These are phyloP conservation scores for Pachypeltis micranthus DNA, from an alignment of 1,140 invertebrate species.

Conservation along the genomic window DNA sequence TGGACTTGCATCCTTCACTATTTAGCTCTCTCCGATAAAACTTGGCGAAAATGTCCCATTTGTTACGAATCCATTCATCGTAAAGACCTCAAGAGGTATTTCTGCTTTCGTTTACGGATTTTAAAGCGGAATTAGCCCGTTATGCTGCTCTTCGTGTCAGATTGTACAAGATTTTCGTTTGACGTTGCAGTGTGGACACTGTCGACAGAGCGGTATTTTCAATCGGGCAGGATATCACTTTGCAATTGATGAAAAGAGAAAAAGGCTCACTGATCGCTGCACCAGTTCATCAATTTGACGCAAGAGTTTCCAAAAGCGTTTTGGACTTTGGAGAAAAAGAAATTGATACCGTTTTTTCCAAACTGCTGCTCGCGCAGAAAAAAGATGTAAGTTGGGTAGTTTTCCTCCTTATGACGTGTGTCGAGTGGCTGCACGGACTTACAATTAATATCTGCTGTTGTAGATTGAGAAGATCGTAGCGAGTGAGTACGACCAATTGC, in stretches of 20 bases:
- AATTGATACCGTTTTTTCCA: slow-evolving; percentile 49
- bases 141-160: not conserved
- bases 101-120: too few species aligned
- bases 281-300: slow-evolving; percentile 39
- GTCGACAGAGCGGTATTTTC: slow-evolving; percentile 37
- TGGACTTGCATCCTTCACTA: slow-evolving; percentile 93
- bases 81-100: slow-evolving; percentile 72
- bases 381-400: slow-evolving; percentile 46
- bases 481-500: slow-evolving; percentile 56
- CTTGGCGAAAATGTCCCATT: slow-evolving; percentile 71
- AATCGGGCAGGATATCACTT: slow-evolving; percentile 57
- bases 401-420: too few species aligned
- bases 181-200: slow-evolving; percentile 32
- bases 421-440: too few species aligned
- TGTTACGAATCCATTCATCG: slow-evolving; percentile 67
- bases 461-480: slow-evolving; percentile 53
- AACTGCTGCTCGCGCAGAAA: slow-evolving; percentile 59
- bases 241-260: slow-evolving; percentile 77
- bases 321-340: slow-evolving; percentile 38
- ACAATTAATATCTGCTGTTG: slow-evolving; percentile 5
- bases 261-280: slow-evolving; percentile 63
- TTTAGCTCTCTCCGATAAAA: slow-evolving; percentile 66
- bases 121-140: not conserved
- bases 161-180: too few species aligned
- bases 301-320: slow-evolving; percentile 32